Base-by-base conservation (phyloP, 2,797 vertebrate genomes). In the Selene dorsalis region DNA sequence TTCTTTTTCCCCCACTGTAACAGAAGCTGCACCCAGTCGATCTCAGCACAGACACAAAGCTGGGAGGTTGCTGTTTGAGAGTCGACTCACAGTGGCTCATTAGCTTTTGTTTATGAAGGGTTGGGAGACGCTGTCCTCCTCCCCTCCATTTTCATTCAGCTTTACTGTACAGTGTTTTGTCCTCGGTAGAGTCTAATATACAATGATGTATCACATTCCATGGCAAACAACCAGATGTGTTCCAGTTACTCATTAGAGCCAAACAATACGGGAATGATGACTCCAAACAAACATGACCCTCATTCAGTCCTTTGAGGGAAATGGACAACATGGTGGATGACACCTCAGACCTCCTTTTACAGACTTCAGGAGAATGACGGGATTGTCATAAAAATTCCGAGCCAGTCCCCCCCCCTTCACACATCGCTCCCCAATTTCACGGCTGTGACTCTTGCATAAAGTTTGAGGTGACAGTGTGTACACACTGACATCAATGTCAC, bases 171-270 rank as follows among this genome's bases (percentile, higher is more conserved):
- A 18, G 26, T 4, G 56, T 70, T 89, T 70, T 24, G 71, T 80
- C 62, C 65, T 62, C 26, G 57, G 32, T 35, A 89, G 75, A 67
- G 84, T 75, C 76, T 87, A 80, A 86, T 86, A 82, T 68, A 74
- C 59, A 83, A 73, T 56, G 50, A 84, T 89, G 89, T 80, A 92
- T 90, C 87, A 80, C 59, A 77, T 90, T 87, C 69, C 86, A 80
- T 24, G 47, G 76, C 74, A 86, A 86, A 88, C 82, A 82, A 83
- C 45, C 73, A 75, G 77, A 82, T 64, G 63, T 69, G 41, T 90
- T 92, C 87, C 89, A 85, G 90, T 90, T 71, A 86, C 75, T 89
- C 86, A 89, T 90, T 87, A 90, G 72, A 82, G 67, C 83, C 17
- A 57, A 90, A 89, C 87, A 86, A 83, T 86, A 75, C 62, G 22